Base-by-base conservation (phyloP, 1,140 invertebrate species). In the Himalopsyche phryganea region DNA sequence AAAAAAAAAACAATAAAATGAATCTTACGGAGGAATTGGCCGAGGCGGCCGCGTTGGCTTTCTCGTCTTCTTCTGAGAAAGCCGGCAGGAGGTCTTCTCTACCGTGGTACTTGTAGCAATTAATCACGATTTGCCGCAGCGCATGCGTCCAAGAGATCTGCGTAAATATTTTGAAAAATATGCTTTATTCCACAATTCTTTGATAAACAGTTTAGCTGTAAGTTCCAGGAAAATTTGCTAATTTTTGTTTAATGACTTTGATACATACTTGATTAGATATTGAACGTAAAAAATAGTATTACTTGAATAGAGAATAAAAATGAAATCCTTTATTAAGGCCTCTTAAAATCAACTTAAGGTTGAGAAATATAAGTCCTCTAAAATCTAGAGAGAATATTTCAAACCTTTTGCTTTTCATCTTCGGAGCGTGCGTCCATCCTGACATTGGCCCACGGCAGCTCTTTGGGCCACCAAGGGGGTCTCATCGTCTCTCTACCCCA, bases 71-170 rank as follows among this genome's bases (percentile, higher is more conserved):
- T 68, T 96, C 94, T 54, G 83, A 90, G 77, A 98, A 97, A 13
- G 92, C 92, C 4, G 95, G 95, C 61, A 98, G 77, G 28, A 98
- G 80, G 76, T 98, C 96, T 78, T 98, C 94, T 65, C 96, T 82
- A 1, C 93, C 94, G 77, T 98, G 96, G 77, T 94, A 96, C 80
- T 96, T 96, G 79, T 98, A 98, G 78, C 96, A 98, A 77, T 98
- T 98, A 69, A 96, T 94, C 38, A 98, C 95, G 65, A 98, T 98
- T 77, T 97, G 93, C 17, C 96, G 81, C 50, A 98, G 78, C n/a
- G 95, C 95, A 74, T 97, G 93, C 10, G 96, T 98, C 95, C 96
- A 98, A 23, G 94, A 97, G 66, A 98, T 95, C 93, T 97, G 75
- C 13, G 4, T n/a, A n/a, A 51, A 51, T 38, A 51, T 51, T 2